Percentiles rank a stretch among this genome's conserved stretches.
Conservation (phyloP, 2,113 vertebrate species). For the Helogale parvula region DNA sequence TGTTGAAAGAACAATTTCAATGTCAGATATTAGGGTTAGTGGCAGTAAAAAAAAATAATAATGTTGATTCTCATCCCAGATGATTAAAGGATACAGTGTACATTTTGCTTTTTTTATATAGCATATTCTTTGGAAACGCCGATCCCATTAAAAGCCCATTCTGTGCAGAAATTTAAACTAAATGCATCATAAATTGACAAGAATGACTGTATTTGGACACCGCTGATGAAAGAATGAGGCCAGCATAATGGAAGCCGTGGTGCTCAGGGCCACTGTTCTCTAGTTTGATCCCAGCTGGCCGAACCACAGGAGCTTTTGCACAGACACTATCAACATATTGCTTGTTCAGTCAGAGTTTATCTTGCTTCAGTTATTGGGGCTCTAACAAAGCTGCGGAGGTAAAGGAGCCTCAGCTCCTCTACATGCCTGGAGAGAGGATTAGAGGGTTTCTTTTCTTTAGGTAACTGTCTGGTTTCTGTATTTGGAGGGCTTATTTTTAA, state of each 20-base stretch:
- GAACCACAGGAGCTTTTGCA: slow-evolving; percentile 4
- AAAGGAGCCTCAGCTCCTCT: slow-evolving; percentile 27
- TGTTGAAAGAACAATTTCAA: slow-evolving; percentile 8
- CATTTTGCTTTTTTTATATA: not conserved
- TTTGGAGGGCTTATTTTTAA: slow-evolving; percentile 73
- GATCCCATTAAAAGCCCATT: not conserved
- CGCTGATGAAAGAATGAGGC: slow-evolving; percentile 31
- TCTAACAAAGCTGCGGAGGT: not conserved
- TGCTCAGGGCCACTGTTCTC: not conserved
- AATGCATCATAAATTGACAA: slow-evolving; percentile 39
- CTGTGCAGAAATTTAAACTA: slow-evolving; percentile 22
- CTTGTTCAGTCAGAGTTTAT: slow-evolving; percentile 59
- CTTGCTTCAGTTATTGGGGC: slow-evolving; percentile 59
- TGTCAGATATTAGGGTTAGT: not conserved
- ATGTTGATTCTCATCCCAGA: not conserved
- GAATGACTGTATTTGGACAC: slow-evolving; percentile 11
- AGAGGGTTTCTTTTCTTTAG: slow-evolving; percentile 58
- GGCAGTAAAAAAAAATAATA: not conserved
- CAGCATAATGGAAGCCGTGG: not conserved
- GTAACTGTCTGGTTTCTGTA: slow-evolving; percentile 58
- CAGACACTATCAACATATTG: slow-evolving; percentile 27
- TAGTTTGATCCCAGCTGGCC: slow-evolving; percentile 46
- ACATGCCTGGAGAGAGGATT: slow-evolving; percentile 64
- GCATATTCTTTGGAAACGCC: not conserved
- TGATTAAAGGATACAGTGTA: not conserved